phyloP scores from a whole-genome alignment of 2,888 invertebrate species.

The Orthonychiurus folsomi region DNA sequence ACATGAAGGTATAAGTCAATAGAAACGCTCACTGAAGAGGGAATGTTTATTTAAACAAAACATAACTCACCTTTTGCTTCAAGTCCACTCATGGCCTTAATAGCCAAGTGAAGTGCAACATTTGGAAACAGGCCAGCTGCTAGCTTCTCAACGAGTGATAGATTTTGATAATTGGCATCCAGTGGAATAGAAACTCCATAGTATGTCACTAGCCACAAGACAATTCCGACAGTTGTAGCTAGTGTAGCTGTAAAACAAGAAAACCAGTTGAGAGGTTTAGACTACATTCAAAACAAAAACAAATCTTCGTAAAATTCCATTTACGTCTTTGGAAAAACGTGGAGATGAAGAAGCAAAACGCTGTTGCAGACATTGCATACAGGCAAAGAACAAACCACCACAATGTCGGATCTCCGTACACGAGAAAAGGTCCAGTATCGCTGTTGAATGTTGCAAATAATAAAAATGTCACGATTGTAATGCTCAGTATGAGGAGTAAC shows the following conservation, averaged over 20 bases:
- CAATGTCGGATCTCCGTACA: constrained; percentile 42
- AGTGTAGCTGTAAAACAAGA: constrained; percentile 39
- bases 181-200: constrained; percentile 30
- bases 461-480: constrained; percentile 43
- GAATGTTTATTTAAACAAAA: neutral
- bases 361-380: constrained; percentile 44
- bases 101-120: constrained; percentile 40
- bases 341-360: constrained; percentile 45
- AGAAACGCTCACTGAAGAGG: too few species aligned
- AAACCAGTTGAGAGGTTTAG: neutral
- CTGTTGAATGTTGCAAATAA: constrained; percentile 41
- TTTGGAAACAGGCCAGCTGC: constrained; percentile 40
- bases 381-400: constrained; percentile 45
- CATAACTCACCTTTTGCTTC: constrained; percentile 35
- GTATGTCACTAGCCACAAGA: constrained; percentile 41
- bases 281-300: neutral
- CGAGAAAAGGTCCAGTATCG: constrained; percentile 41
- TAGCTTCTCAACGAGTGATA: constrained; percentile 32
- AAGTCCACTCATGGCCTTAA: constrained; percentile 36
- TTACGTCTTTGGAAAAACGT: constrained; percentile 47
- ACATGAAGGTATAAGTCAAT: too few species aligned
- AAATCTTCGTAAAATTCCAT: neutral
- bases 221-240: constrained; percentile 41
- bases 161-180: constrained; percentile 23
- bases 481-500: constrained; percentile 43